phyloP scores from a whole-genome alignment of 1,140 invertebrate species.

The Penaeus chinensis region DNA sequence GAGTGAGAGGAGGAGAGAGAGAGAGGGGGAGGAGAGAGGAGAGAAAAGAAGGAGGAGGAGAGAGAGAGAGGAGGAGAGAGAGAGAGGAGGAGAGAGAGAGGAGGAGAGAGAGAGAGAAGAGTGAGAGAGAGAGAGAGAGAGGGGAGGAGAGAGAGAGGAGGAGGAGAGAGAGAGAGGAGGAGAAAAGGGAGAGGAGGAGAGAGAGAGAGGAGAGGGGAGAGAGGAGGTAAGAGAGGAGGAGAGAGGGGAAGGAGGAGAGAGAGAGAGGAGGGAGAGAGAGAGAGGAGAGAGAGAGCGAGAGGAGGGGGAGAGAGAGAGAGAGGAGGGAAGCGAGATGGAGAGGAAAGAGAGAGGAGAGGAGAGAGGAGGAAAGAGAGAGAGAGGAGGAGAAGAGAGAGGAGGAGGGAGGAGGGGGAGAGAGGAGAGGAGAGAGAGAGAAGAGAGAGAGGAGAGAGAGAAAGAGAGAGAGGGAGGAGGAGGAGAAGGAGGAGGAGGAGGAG shows the following conservation, averaged over 20 bases:
- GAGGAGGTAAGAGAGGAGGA: neutral
- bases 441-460: neutral
- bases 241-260: neutral
- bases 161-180: neutral
- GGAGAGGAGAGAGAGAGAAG: neutral
- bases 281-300: neutral
- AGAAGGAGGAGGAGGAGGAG: neutral
- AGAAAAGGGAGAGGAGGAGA: neutral
- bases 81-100: neutral
- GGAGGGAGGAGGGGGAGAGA: neutral
- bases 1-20: neutral
- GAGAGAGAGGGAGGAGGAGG: neutral
- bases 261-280: conserved; percentile 16
- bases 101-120: neutral
- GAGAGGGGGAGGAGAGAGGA: neutral
- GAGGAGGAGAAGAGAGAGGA: too few species aligned
- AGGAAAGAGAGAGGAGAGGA: neutral
- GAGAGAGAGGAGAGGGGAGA: neutral
- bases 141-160: neutral
- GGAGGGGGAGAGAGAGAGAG: neutral
- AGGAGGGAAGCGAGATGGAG: neutral
- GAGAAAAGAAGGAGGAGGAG: neutral
- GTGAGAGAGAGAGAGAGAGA: neutral
- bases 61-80: neutral
- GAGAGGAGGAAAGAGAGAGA: neutral